These are phyloP conservation scores for Monodelphis domestica DNA, from an alignment of 2,797 vertebrate genomes.

Conservation along the genomic window DNA sequence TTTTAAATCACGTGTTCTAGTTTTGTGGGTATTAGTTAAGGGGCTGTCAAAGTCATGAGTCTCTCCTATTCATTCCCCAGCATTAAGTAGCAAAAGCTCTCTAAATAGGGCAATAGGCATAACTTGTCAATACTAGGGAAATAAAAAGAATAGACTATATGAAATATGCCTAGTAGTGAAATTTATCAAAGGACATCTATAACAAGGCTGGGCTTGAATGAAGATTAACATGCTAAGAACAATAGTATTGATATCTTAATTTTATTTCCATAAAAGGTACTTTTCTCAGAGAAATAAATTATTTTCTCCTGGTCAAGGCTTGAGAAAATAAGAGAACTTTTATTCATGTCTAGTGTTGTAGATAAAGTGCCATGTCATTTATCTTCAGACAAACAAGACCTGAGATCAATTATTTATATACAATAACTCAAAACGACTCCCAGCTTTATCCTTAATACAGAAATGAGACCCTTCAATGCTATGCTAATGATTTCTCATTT, in stretches of 20 bases:
- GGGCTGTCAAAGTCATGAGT: neutral
- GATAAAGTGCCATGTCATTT: neutral
- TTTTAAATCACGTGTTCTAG: neutral
- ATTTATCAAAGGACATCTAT: neutral
- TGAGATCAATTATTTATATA: neutral
- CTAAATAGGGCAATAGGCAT: neutral
- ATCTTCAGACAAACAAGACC: neutral
- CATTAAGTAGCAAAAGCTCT: neutral
- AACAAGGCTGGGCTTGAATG: neutral
- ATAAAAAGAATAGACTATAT: neutral
- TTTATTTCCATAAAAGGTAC: neutral
- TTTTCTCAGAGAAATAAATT: neutral
- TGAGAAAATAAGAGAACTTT: neutral
- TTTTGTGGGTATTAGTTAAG: neutral
- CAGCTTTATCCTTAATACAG: neutral
- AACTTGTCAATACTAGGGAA: neutral
- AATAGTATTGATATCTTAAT: neutral
- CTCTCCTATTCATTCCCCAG: neutral
- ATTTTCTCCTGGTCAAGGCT: neutral
- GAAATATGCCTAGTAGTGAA: neutral
- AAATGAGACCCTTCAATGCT: neutral
- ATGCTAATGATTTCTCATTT: neutral
- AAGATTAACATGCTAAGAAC: neutral
- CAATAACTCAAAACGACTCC: neutral
- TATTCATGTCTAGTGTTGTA: neutral